Evolutionary conservation across 2,888 invertebrate genomes (phyloP).

Genomic region (Entomobrya proxima): DNA sequence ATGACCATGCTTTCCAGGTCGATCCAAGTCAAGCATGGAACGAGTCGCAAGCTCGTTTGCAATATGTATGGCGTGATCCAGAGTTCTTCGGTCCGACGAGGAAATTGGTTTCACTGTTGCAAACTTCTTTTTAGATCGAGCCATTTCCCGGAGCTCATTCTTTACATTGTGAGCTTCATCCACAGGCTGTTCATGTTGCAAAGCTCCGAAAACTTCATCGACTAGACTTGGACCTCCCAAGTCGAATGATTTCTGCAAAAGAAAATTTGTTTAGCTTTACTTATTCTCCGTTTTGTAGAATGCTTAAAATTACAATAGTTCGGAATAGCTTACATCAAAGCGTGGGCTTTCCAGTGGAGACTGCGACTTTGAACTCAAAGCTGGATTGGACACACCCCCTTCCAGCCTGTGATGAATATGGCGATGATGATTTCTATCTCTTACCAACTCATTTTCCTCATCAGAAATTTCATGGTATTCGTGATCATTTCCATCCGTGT

Average conservation of each 20-base stretch:
- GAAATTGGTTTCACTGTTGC: slow-evolving; percentile 89
- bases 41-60: slow-evolving; percentile 92
- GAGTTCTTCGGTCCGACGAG: slow-evolving; percentile 91
- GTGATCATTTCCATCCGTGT: slow-evolving; percentile 79
- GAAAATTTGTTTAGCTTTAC: background rate
- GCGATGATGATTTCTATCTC: slow-evolving; percentile 27
- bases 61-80: slow-evolving; percentile 94
- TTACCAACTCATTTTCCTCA: slow-evolving; percentile 81
- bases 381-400: slow-evolving; percentile 74
- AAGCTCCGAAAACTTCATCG: slow-evolving; percentile 89
- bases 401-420: slow-evolving; percentile 60
- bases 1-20: slow-evolving; percentile 73
- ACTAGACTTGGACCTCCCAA: slow-evolving; percentile 90
- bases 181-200: slow-evolving; percentile 75
- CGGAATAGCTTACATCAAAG: slow-evolving; percentile 77
- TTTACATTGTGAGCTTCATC: slow-evolving; percentile 83
- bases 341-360: slow-evolving; percentile 78
- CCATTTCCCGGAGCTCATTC: slow-evolving; percentile 84
- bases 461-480: slow-evolving; percentile 91
- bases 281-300: background rate
- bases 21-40: slow-evolving; percentile 79
- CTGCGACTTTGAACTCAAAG: slow-evolving; percentile 75
- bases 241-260: slow-evolving; percentile 80
- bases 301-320: background rate
- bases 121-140: slow-evolving; percentile 80